These are phyloP conservation scores for Leguminivora glycinivorella DNA, from an alignment of 1,140 invertebrate species.

Conservation along the genomic window DNA sequence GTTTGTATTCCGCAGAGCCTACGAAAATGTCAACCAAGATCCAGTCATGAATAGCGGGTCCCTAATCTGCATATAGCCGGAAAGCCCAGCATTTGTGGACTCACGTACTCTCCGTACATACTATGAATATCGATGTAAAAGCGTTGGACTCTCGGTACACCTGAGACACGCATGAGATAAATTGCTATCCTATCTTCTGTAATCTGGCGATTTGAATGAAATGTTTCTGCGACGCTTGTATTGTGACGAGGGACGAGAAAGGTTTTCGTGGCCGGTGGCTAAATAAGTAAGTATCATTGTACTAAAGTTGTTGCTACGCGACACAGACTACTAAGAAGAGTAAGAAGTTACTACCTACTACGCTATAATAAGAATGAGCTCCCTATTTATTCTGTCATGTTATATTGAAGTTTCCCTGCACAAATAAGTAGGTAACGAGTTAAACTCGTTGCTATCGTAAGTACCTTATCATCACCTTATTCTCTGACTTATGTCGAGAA, in stretches of 20 bases:
- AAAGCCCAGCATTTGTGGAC: slow-evolving; percentile 11
- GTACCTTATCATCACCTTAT: too few species aligned
- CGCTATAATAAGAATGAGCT: too few species aligned
- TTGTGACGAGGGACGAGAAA: slow-evolving; percentile 14
- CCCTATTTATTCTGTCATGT: too few species aligned
- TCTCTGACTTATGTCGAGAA: too few species aligned
- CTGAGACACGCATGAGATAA: slow-evolving; percentile 25
- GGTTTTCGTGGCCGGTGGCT: background rate
- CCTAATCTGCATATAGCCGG: background rate
- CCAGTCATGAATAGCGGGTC: background rate
- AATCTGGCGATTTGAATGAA: slow-evolving; percentile 20
- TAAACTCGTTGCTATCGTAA: too few species aligned
- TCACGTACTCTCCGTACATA: slow-evolving; percentile 18
- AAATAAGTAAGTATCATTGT: background rate
- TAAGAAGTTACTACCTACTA: too few species aligned
- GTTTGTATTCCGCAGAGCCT: background rate
- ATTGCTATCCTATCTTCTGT: slow-evolving; percentile 23
- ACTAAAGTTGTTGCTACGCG: too few species aligned
- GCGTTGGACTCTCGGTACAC: slow-evolving; percentile 12
- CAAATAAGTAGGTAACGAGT: too few species aligned
- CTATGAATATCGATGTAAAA: slow-evolving; percentile 15
- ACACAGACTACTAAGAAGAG: too few species aligned
- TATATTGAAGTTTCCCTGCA: too few species aligned
- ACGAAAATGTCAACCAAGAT: background rate
- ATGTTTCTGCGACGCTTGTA: background rate